Conservation (phyloP, 2,113 vertebrate genomes). For the Brachyistius frenatus region DNA sequence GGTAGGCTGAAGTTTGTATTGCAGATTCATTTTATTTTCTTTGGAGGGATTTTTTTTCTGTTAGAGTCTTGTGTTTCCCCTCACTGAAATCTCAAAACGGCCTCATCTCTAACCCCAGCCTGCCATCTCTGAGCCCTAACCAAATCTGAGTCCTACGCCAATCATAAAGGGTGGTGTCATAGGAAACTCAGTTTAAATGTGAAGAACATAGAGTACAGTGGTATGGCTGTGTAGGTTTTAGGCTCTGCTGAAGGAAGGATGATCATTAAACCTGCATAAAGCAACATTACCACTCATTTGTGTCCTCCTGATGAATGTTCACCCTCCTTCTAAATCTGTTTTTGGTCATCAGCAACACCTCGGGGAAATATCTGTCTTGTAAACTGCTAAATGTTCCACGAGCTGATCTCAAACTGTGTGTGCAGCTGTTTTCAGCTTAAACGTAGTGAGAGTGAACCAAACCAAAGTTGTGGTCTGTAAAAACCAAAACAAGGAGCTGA, state of each 20-base stretch:
- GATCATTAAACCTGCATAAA: slow-evolving; percentile 9
- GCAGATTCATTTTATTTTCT: neutral
- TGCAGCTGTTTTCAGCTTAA: too few species aligned
- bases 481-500: neutral
- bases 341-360: too few species aligned
- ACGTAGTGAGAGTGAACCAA: neutral
- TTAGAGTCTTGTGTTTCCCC: too few species aligned
- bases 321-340: too few species aligned
- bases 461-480: neutral
- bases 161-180: too few species aligned
- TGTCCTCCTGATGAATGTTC: neutral
- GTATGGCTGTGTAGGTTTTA: neutral
- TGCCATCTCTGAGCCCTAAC: neutral
- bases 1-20: too few species aligned
- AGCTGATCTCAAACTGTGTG: too few species aligned
- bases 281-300: slow-evolving; percentile 5
- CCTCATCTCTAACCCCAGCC: neutral
- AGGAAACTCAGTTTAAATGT: too few species aligned
- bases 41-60: too few species aligned
- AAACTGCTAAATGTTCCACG: too few species aligned
- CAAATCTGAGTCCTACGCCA: neutral
- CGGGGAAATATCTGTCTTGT: too few species aligned
- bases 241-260: neutral
- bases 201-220: too few species aligned
- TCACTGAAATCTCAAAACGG: neutral